Base-by-base conservation (phyloP, 2,888 invertebrate species). In the Diaphora mendica region DNA sequence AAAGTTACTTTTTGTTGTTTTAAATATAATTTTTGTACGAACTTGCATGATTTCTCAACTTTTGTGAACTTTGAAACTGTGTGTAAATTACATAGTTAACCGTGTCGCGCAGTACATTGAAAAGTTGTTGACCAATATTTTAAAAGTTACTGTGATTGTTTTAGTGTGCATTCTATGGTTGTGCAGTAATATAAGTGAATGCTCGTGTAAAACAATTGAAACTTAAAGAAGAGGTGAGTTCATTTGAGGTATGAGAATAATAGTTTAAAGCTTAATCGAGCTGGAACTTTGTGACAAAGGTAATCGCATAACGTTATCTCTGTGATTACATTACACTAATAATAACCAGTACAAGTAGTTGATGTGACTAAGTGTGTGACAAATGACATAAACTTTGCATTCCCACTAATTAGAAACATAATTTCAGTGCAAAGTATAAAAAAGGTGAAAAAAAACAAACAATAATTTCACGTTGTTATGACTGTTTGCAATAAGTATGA, bases 101-200 rank as follows among this genome's bases (percentile, higher is more conserved):
- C 70, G 80, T 82, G 85, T 82, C 79, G 81, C 80, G 88, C 82
- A 85, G 90, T 92, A 90, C 89, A 88, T 91, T 90, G 81, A 90
- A 91, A 92, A 93, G 92, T 92, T 93, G 92, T 91, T 90, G 86
- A 86, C 84, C 79, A 89, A 90, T 65, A 67, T 88, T 90, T 88
- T 71, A 81, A 85, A 73, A 86, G 84, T 86, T 85, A 80, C 81
- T 67, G 88, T 90, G 85, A 77, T 86, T 88, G 85, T 85, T 88
- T 83, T 85, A 75, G 77, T 79, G 81, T 83, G 78, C 77, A 82
- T 84, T 81, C 77, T 55, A 77, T 77, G 78, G 73, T 64, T 39
- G 69, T 74, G 77, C 62, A 48, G 3, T 76, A 77, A 68, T 79
- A 78, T 71, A 78, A 78, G 77, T 76, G 67, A 62, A 70, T 77